Evolutionary conservation across 2,888 invertebrate species (phyloP), one percentile per base, ranked within the genome.

Genomic region (Polietes domitor): DNA sequence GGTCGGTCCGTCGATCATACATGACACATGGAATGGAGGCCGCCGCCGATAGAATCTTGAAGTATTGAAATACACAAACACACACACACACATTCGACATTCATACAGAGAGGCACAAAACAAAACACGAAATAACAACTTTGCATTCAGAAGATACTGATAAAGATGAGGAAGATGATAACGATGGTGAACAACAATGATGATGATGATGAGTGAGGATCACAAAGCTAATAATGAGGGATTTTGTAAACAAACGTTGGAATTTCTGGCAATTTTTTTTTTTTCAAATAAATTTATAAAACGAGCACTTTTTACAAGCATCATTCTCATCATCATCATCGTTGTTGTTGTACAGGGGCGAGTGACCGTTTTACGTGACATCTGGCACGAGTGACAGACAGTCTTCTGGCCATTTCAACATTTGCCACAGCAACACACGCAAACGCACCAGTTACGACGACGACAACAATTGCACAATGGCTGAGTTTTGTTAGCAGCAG

Each of bases 291-390:
- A 43, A 24, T 32, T n/a, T 12, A 19, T 17, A 32, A 41, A 68
- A 68, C 43, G 12, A 24, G 15, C n/a, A 24, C 24, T 53, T 1
- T 53, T 53, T 58, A 19, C n/a, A n/a, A n/a, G n/a, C n/a, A n/a
- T n/a, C n/a, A n/a, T n/a, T n/a, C n/a, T n/a, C n/a, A n/a, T n/a
- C n/a, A n/a, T n/a, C n/a, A n/a, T n/a, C n/a, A n/a, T n/a, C n/a
- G n/a, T n/a, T n/a, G n/a, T n/a, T 21, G 21, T 41, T 63, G 37
- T 73, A 53, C 28, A 24, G 26, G 63, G 19, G 15, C 10, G 10
- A 47, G 47, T 65, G 63, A 12, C 19, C 41, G 53, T 58, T 21
- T 17, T 82, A 83, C 79, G 83, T 83, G 83, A 83, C 79, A 77
- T 77, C 32, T 77, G 80, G 78, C 82, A 82, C 75, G 78, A 82